These are phyloP conservation scores for Oncorhynchus clarkii DNA, from an alignment of 2,113 vertebrate species.

Conservation along the genomic window DNA sequence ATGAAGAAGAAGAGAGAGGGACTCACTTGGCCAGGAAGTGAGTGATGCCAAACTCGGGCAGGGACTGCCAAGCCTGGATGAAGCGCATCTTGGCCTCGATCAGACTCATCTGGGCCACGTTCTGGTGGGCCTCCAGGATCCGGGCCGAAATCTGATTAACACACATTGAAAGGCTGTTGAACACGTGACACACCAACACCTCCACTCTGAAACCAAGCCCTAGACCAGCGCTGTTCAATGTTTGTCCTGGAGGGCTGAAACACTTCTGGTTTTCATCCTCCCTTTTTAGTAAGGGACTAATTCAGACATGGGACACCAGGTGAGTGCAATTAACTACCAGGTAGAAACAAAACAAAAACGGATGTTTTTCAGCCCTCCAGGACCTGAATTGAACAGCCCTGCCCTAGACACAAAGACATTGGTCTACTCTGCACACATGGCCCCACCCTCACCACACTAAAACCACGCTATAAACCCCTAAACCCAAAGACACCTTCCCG, in stretches of 20 bases:
- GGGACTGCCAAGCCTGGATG: slow-evolving; percentile 97
- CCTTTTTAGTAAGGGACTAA: too few relatives aligned
- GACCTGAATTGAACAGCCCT: background rate
- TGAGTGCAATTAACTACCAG: too few relatives aligned
- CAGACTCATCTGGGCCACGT: slow-evolving; percentile 98
- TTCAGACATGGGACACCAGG: too few relatives aligned
- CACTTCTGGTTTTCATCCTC: too few relatives aligned
- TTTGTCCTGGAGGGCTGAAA: too few relatives aligned
- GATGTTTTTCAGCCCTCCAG: too few relatives aligned
- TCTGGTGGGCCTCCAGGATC: slow-evolving; percentile 97
- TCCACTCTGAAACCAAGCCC: background rate
- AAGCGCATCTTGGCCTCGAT: slow-evolving; percentile 99
- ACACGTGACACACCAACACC: slow-evolving; percentile 6
- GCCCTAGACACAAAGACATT: background rate
- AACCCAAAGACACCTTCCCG: slow-evolving; percentile 21
- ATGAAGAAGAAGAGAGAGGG: background rate
- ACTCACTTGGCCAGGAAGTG: slow-evolving; percentile 93
- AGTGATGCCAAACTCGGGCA: slow-evolving; percentile 98
- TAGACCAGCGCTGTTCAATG: background rate
- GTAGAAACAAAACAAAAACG: too few relatives aligned
- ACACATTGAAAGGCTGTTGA: slow-evolving; percentile 13
- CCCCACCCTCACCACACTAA: slow-evolving; percentile 31
- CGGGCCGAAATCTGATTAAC: slow-evolving; percentile 86
- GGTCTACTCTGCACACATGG: slow-evolving; percentile 12
- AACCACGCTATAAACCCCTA: slow-evolving; percentile 17